Conservation (phyloP, 1,140 invertebrate species). For the Bombus sibiricus region DNA sequence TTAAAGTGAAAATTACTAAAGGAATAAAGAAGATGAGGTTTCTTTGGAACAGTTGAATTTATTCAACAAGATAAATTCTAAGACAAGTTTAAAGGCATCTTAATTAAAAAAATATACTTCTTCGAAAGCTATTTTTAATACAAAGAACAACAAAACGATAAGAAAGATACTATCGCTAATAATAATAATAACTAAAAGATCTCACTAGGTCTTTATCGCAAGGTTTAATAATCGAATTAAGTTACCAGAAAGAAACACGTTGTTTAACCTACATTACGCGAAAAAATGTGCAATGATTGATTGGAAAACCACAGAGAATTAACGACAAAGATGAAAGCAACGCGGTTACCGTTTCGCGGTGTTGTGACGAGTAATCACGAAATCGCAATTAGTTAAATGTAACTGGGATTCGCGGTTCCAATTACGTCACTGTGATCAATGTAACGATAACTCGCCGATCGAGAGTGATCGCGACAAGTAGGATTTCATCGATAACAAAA, state of each 20-base stretch:
- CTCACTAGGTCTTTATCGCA: background rate
- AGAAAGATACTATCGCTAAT: background rate
- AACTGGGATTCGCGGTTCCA: background rate
- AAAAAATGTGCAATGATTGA: background rate
- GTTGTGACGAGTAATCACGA: background rate
- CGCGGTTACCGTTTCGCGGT: background rate
- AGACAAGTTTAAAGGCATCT: background rate
- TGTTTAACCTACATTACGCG: background rate
- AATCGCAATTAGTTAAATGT: conserved; percentile 14
- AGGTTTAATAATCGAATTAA: background rate
- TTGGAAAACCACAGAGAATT: background rate
- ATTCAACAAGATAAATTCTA: background rate
- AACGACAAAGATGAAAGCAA: background rate
- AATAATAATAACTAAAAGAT: background rate
- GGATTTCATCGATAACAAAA: background rate
- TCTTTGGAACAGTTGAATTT: background rate
- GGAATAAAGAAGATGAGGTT: background rate
- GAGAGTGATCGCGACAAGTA: background rate
- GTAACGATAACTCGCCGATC: background rate
- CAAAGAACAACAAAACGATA: too few relatives aligned
- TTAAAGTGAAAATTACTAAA: background rate
- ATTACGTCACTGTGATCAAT: background rate
- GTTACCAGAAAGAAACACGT: background rate
- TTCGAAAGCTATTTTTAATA: background rate
- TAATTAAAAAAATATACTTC: background rate